Conservation (phyloP, 2,113 vertebrate genomes). For the Pachypanchax playfairii region DNA sequence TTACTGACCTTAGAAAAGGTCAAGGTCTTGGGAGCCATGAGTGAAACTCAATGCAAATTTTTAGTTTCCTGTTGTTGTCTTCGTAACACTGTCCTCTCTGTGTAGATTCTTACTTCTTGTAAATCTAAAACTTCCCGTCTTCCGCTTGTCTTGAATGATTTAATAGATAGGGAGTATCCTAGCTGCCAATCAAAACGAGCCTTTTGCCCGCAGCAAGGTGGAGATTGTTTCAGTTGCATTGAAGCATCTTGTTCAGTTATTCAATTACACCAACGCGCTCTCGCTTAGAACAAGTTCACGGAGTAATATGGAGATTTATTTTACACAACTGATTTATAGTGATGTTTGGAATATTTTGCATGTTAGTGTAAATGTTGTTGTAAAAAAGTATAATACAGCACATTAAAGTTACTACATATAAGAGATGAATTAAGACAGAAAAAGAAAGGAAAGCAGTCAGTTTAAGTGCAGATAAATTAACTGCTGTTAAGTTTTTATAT, state of each 20-base stretch:
- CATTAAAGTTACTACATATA: background rate
- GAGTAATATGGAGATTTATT: conserved; percentile 57
- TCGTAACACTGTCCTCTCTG: conserved; percentile 54
- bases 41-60: conserved; percentile 22
- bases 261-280: conserved; percentile 64
- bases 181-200: conserved; percentile 76
- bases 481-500: conserved; percentile 68
- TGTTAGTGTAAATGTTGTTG: conserved; percentile 15
- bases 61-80: conserved; percentile 40
- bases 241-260: conserved; percentile 73
- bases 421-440: background rate
- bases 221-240: conserved; percentile 65
- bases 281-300: conserved; percentile 68
- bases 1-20: conserved; percentile 43
- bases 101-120: conserved; percentile 40
- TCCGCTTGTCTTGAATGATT: conserved; percentile 42
- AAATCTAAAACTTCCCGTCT: conserved; percentile 62
- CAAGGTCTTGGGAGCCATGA: conserved; percentile 44
- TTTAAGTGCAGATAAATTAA: conserved; percentile 61
- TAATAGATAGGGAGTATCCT: conserved; percentile 76
- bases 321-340: conserved; percentile 27
- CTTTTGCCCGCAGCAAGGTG: conserved; percentile 69
- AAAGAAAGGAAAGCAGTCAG: conserved; percentile 37
- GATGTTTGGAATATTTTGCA: conserved; percentile 42
- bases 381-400: background rate